Evolutionary conservation across 2,888 invertebrate genomes (phyloP).

Genomic region (Didymodactylos carnosus): DNA sequence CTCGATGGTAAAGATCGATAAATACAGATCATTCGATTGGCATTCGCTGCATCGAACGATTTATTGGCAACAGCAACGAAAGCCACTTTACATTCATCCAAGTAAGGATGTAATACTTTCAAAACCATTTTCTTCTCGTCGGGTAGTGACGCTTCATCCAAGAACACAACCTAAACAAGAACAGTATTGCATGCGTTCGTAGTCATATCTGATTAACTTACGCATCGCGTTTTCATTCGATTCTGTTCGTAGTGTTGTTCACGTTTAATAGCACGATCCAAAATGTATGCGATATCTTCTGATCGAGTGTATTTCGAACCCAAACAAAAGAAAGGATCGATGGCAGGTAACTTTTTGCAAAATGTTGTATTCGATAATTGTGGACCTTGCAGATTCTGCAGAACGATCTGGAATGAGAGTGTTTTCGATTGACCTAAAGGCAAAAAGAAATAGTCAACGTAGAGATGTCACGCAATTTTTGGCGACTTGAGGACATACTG

Average conservation of each 20-base stretch:
- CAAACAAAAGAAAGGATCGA: background rate
- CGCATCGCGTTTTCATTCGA: background rate
- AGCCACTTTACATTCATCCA: background rate
- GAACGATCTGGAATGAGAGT: background rate
- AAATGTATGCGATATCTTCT: background rate
- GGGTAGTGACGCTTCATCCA: background rate
- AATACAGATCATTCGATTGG: background rate
- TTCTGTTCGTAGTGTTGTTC: background rate
- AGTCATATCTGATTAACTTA: background rate
- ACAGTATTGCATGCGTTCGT: background rate
- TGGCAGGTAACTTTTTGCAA: background rate
- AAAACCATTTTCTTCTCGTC: background rate
- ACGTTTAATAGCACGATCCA: background rate
- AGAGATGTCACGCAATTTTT: background rate
- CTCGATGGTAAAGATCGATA: background rate
- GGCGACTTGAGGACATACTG: too few relatives aligned
- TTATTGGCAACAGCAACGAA: background rate
- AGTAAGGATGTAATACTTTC: background rate
- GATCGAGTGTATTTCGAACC: background rate
- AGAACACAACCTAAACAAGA: background rate
- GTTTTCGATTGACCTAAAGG: background rate
- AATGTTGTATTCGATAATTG: background rate
- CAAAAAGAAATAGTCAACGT: background rate
- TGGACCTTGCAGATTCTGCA: background rate
- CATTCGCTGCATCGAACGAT: background rate